These are phyloP conservation scores for Cairina moschata DNA, from an alignment of 2,113 vertebrate species.

Conservation along the genomic window DNA sequence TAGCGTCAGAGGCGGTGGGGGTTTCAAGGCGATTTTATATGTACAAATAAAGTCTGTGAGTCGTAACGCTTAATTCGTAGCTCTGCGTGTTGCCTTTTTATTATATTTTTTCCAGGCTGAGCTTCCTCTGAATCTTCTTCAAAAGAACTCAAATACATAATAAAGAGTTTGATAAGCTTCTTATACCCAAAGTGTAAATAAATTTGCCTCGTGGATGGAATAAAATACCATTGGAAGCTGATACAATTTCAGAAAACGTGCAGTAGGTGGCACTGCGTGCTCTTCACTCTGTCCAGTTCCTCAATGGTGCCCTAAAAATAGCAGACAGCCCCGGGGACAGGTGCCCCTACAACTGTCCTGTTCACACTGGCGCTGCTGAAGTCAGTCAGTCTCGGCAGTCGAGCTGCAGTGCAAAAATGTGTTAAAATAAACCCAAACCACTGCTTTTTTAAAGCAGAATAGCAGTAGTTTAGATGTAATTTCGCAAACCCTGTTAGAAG, in stretches of 20 bases:
- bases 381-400: not conserved
- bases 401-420: not conserved
- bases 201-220: fast-evolving
- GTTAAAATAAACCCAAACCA: not conserved
- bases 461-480: not conserved
- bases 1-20: fast-evolving
- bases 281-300: not conserved
- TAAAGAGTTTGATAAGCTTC: not conserved
- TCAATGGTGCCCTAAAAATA: not conserved
- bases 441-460: not conserved
- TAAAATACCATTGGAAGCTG: fast-evolving
- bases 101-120: not conserved
- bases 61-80: not conserved
- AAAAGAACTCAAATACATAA: not conserved
- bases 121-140: not conserved
- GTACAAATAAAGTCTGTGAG: not conserved
- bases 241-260: not conserved
- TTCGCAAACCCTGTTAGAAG: not conserved
- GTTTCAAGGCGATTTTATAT: not conserved
- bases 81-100: not conserved
- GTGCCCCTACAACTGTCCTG: fast-evolving
- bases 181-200: fast-evolving
- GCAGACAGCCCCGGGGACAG: fast-evolving
- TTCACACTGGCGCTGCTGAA: fast-evolving
- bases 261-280: not conserved